Evolutionary conservation across 2,113 vertebrate genomes (phyloP), one percentile per base, ranked within the genome.

Genomic region (Cynocephalus volans): DNA sequence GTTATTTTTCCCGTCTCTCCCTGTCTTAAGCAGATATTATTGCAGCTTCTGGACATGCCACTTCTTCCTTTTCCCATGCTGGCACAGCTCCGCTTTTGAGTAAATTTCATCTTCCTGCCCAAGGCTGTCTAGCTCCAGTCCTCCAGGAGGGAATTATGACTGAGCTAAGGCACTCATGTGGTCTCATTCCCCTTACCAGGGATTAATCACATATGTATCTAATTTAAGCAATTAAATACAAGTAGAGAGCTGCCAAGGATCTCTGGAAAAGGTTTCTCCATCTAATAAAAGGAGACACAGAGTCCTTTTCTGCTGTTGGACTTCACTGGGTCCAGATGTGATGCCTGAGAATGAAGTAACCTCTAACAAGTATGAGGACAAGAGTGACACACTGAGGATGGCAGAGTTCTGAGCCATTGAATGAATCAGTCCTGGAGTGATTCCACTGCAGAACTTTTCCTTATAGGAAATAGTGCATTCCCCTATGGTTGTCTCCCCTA

Each of bases 221-320:
- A 87, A 91, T 93, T 75, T 93, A 52, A 4, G 77, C 45, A 93
- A 95, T 88, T 67, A 80, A 12, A 88, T 80, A 14, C 18, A 58
- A 67, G 19, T 26, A 83, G 54, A 86, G 62, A 48, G 86, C 83
- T 76, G 33, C 45, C 75, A 87, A 70, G 33, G 58, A 83, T 58
- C 23, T 97, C 75, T 88, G 73, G 17, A 90, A 90, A 85, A 54
- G 24, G 31, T 76, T 89, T 95, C 56, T 84, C 36, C 54, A n/a
- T 28, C 67, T 87, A 77, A 79, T 65, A 67, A 91, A 94, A 88
- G 82, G 31, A 84, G n/a, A 84, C 10, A 72, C 26, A 87, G 1
- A 26, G 54, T 70, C 26, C 31, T 84, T 85, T 93, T 64, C 72
- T 93, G 65, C 70, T 26, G 23, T 88, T 88, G 28, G 18, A 82